A percentile compares a stretch with the other conserved stretches of the same genome.
These are phyloP conservation scores for Tachycineta bicolor DNA, from an alignment of 2,113 vertebrate genomes.

Conservation along the genomic window DNA sequence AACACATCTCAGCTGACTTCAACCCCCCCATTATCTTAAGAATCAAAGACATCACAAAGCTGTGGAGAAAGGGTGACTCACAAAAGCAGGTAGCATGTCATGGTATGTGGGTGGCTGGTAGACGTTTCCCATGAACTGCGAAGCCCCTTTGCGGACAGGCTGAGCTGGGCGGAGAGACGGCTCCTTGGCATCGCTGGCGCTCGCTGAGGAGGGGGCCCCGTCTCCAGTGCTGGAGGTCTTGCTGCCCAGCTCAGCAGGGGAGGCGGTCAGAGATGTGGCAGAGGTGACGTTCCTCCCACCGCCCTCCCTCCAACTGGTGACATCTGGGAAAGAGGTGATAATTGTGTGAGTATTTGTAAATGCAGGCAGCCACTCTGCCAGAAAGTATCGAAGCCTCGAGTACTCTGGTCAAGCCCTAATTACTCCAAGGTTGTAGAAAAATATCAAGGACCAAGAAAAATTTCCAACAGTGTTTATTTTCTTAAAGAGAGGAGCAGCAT, in stretches of 20 bases:
- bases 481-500: not conserved
- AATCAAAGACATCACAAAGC: not conserved
- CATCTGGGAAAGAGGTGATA: constrained; percentile 80
- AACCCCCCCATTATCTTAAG: accelerated
- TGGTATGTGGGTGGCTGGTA: constrained; percentile 95
- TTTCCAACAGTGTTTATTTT: not conserved
- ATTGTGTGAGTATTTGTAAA: not conserved
- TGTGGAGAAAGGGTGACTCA: constrained; percentile 70
- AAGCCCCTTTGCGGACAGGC: constrained; percentile 86
- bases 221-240: constrained; percentile 83
- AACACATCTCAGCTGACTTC: not conserved
- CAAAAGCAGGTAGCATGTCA: constrained; percentile 98
- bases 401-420: not conserved
- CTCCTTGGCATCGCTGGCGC: constrained; percentile 86
- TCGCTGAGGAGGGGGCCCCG: constrained; percentile 77
- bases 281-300: constrained; percentile 96
- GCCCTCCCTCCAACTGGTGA: constrained; percentile 99
- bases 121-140: constrained; percentile 83
- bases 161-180: constrained; percentile 90
- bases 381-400: not conserved
- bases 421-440: not conserved
- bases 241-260: constrained; percentile 89
- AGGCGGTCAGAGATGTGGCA: constrained; percentile 84
- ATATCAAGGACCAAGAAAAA: not conserved
- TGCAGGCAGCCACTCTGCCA: not conserved